Evolutionary conservation across 1,140 invertebrate genomes (phyloP).

Genomic region (Littorina saxatilis): DNA sequence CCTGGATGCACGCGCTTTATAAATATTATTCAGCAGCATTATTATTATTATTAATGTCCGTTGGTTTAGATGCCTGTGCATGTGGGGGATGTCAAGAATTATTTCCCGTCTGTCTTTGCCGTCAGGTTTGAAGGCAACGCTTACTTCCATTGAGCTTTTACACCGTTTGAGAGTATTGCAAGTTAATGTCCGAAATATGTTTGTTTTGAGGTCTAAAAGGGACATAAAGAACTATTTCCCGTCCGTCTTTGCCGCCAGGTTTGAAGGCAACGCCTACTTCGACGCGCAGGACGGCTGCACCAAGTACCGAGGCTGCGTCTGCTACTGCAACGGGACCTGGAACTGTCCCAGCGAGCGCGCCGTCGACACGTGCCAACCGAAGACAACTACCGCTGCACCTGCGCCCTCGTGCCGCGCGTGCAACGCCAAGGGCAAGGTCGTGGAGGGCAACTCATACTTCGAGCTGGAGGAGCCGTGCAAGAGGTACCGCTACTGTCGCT

Average conservation of each 20-base stretch:
- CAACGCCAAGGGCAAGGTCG: constrained; percentile 46
- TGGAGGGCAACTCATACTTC: constrained; percentile 51
- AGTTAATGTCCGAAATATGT: too few species aligned
- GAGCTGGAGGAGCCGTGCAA: constrained; percentile 52
- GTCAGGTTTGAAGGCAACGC: constrained; percentile 44
- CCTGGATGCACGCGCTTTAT: too few species aligned
- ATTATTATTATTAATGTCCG: too few species aligned
- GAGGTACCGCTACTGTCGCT: constrained; percentile 53
- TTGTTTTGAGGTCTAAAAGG: too few species aligned
- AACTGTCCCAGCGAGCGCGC: constrained; percentile 22
- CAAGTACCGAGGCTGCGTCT: constrained; percentile 38
- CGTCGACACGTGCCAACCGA: constrained; percentile 13
- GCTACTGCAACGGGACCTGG: constrained; percentile 39
- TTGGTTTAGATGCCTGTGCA: too few species aligned
- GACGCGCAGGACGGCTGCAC: constrained; percentile 51
- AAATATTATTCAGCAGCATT: too few species aligned
- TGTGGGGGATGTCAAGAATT: too few species aligned
- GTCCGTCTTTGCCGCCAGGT: too few species aligned
- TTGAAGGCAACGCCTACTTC: constrained; percentile 48
- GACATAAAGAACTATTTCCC: too few species aligned
- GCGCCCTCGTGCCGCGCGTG: constrained; percentile 38
- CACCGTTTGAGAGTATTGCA: too few species aligned
- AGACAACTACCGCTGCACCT: constrained; percentile 1
- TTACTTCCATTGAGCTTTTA: too few species aligned
- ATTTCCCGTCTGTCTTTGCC: too few species aligned